These are phyloP conservation scores for Alces alces DNA, from an alignment of 2,113 vertebrate species.

Conservation along the genomic window DNA sequence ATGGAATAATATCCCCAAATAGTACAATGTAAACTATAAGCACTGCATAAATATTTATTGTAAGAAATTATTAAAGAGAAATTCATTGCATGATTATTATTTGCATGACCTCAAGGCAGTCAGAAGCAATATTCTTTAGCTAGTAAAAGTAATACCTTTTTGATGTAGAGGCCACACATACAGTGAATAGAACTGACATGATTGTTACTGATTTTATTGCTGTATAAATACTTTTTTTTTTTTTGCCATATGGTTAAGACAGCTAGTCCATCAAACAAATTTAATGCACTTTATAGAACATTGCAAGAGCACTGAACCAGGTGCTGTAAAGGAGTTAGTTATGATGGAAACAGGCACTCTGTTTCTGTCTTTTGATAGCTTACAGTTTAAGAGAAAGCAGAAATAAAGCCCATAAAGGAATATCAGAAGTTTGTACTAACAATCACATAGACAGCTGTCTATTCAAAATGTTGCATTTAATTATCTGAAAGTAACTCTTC, in stretches of 20 bases:
- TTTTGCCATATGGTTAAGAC: neutral
- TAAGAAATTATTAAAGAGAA: constrained; percentile 21
- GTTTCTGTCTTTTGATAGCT: constrained; percentile 2
- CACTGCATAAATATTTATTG: constrained; percentile 28
- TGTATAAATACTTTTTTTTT: constrained; percentile 15
- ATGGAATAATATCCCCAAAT: neutral
- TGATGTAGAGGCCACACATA: neutral
- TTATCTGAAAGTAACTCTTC: neutral
- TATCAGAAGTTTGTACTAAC: neutral
- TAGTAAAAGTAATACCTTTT: neutral
- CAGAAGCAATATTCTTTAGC: neutral
- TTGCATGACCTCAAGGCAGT: constrained; percentile 16
- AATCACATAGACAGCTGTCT: neutral
- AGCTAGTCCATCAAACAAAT: neutral
- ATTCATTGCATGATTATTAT: neutral
- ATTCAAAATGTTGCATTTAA: neutral
- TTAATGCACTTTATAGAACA: neutral
- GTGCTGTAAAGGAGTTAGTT: neutral
- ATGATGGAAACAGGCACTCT: neutral
- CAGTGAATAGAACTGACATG: neutral
- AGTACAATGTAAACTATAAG: constrained; percentile 14
- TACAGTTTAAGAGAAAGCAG: constrained; percentile 1
- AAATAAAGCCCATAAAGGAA: neutral
- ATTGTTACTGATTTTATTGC: constrained; percentile 47
- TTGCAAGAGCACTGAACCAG: neutral